Base-by-base conservation (phyloP, 2,888 invertebrate genomes). In the Onthophagus sagittarius region DNA sequence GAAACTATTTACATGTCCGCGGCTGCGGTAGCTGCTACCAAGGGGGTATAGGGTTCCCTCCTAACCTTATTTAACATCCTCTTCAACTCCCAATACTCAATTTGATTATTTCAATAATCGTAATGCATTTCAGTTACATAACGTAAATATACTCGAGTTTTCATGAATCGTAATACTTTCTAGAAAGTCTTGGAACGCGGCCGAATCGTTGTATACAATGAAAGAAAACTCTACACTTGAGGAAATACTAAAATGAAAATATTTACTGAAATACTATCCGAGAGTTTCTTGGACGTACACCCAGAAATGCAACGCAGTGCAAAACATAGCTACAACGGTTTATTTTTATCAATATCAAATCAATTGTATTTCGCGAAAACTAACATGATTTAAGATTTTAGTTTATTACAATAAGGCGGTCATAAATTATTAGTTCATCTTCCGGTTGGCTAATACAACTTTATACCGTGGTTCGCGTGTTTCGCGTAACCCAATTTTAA, bases 1-100 rank as follows among this genome's bases (percentile, higher is more conserved):
- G 9, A 23, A 67, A 67, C 67, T 67, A 67, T 67, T 67, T 67
- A 67, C 67, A 74, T 63, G 72, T 67, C 39, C 65, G 73, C 62
- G 71, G 53, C 23, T 13, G 33, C 64, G 64, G 64, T 31, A 69
- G 53, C 23, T 5, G 33, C 64, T 11, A 14, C 15, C 13, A 64
- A 53, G 64, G 14, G 31, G 31, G 23, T 31, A 67, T 31, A 31
- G 67, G 9, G 39, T 53, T 53, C 39, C 39, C 39, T 53, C 39
- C 39, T 53, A 53, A 23, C 23, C 32, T 67, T 67, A 67, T 31
- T 67, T 67, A 67, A 67, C 67, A 62, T 65, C 67, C 62, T 71
- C 71, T 11, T 71, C 71, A 13, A 72, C 31, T 13, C 70, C 73
- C 39, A 31, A 62, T 13, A 64, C 7, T 64, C 64, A 64, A 15